Evolutionary conservation across 1,140 invertebrate genomes (phyloP).

Genomic region (Ephestia elutella): DNA sequence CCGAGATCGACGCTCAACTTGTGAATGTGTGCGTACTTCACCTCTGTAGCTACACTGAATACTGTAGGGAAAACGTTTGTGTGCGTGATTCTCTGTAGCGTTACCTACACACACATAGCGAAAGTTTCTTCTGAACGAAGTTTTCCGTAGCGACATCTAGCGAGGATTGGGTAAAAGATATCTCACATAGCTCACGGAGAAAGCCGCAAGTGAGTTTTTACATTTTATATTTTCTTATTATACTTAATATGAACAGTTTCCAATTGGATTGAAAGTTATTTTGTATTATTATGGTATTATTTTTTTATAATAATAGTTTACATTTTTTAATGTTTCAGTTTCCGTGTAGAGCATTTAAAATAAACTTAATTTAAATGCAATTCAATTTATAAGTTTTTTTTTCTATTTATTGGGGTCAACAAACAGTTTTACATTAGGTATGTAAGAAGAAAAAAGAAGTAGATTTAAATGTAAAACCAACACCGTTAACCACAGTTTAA

Average conservation of each 20-base stretch:
- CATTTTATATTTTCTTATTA: constrained; percentile 9
- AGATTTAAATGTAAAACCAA: too few species aligned
- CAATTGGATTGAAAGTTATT: too few species aligned
- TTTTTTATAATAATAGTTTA: too few species aligned
- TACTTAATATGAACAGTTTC: constrained; percentile 14
- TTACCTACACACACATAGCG: constrained; percentile 22
- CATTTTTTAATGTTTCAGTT: too few species aligned
- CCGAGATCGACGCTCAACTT: constrained; percentile 10
- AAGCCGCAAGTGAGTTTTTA: constrained; percentile 28
- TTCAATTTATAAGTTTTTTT: too few species aligned
- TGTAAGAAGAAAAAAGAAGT: too few species aligned
- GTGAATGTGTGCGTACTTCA: constrained; percentile 16
- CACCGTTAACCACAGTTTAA: too few species aligned
- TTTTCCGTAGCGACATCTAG: constrained; percentile 58
- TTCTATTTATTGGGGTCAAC: too few species aligned
- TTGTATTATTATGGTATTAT: too few species aligned
- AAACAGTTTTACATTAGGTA: too few species aligned
- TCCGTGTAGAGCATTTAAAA: too few species aligned
- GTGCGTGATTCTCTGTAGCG: constrained; percentile 4
- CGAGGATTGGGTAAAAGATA: constrained; percentile 28
- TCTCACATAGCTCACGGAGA: constrained; percentile 24
- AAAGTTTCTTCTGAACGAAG: constrained; percentile 31
- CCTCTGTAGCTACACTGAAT: background rate
- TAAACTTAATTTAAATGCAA: too few species aligned
- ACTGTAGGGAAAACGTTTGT: background rate